These are phyloP conservation scores for Ophion slaviceki DNA, from an alignment of 2,888 invertebrate species.

Conservation along the genomic window DNA sequence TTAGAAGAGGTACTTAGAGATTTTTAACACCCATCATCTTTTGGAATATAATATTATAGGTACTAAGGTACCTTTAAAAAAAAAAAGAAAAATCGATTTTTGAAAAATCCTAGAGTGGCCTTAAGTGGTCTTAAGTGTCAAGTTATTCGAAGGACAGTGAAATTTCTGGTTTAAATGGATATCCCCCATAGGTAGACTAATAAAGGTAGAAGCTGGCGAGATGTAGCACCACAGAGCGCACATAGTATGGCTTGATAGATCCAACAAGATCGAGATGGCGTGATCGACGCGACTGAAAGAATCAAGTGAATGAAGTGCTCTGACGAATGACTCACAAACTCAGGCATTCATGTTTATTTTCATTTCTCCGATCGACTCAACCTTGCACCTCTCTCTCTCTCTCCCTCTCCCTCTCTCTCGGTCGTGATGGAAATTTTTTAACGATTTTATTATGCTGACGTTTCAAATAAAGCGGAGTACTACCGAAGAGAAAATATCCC, in stretches of 20 bases:
- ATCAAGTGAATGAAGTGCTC: no score
- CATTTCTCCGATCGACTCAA: no score
- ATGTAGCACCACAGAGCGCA: neutral
- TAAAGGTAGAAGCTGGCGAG: neutral
- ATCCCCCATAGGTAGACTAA: conserved; percentile 4
- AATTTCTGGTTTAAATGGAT: conserved; percentile 5
- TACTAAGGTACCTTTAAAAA: no score
- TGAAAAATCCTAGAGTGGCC: no score
- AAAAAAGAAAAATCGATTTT: no score
- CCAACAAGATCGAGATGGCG: conserved; percentile 56
- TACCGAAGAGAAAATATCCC: neutral
- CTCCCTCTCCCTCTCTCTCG: no score
- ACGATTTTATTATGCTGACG: neutral
- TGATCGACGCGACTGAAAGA: conserved; percentile 44
- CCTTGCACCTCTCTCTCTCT: no score
- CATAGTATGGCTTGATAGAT: conserved; percentile 28
- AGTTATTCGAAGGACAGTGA: conserved; percentile 45
- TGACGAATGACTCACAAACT: no score
- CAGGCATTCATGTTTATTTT: no score
- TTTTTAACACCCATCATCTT: no score
- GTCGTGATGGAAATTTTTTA: conserved; percentile 4
- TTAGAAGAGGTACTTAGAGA: no score
- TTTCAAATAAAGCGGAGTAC: neutral
- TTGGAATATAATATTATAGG: no score
- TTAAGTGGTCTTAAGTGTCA: neutral